A percentile compares a stretch with the other conserved stretches of the same genome.
Conservation (phyloP, 2,113 vertebrate genomes). For the Heptranchias perlo region DNA sequence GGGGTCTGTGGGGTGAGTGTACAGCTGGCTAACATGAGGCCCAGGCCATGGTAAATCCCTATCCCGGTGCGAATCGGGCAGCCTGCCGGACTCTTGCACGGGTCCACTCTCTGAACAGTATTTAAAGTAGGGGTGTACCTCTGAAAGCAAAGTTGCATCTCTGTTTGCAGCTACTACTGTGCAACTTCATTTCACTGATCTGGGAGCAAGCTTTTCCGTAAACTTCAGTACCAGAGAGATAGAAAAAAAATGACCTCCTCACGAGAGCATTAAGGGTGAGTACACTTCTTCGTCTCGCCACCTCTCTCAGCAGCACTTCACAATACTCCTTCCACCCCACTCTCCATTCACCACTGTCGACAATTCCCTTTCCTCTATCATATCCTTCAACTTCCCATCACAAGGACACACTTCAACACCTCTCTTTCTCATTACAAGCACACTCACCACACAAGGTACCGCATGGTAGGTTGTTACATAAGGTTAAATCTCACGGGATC, state of each 20-base stretch:
- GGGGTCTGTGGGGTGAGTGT: background rate
- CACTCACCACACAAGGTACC: too few relatives aligned
- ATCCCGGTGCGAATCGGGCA: background rate
- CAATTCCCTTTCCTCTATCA: background rate
- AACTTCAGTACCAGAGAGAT: background rate
- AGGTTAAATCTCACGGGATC: too few relatives aligned
- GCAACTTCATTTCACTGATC: background rate
- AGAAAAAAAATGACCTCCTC: background rate
- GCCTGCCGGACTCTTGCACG: too few relatives aligned
- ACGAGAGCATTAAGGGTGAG: background rate
- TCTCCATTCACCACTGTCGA: background rate
- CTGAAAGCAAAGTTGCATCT: background rate
- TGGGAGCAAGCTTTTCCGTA: background rate
- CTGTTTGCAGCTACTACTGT: background rate
- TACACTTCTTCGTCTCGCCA: background rate
- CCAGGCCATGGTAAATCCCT: background rate
- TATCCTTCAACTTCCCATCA: too few relatives aligned
- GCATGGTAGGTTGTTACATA: too few relatives aligned
- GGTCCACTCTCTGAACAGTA: background rate
- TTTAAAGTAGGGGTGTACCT: background rate
- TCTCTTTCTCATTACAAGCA: background rate
- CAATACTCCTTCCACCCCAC: background rate
- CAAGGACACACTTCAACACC: background rate
- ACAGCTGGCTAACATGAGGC: background rate
- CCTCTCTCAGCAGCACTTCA: background rate